A percentile compares a stretch with the other conserved stretches of the same genome.
Evolutionary conservation across 2,797 vertebrate species (phyloP).

Genomic region (Perodicticus potto): DNA sequence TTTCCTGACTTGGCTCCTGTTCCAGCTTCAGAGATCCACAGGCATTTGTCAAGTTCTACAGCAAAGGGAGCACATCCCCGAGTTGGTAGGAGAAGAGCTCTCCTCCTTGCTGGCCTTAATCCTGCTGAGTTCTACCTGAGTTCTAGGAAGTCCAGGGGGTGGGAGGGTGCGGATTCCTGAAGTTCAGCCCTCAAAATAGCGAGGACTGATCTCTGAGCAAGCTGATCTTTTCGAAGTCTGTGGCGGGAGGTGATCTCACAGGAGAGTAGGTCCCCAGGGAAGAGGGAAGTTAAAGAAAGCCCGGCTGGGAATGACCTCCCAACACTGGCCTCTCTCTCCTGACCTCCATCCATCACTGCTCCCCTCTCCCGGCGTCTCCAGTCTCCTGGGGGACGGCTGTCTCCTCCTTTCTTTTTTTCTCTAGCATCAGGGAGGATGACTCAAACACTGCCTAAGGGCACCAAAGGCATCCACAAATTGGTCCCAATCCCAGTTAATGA

Average conservation of each 20-base stretch:
- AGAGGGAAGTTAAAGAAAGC: slow-evolving; percentile 78
- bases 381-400: slow-evolving; percentile 78
- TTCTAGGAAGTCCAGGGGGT: neutral
- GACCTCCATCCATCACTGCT: slow-evolving; percentile 81
- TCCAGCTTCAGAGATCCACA: neutral
- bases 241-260: slow-evolving; percentile 67
- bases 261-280: slow-evolving; percentile 64
- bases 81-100: neutral
- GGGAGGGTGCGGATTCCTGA: slow-evolving; percentile 14
- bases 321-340: slow-evolving; percentile 68
- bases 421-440: slow-evolving; percentile 77
- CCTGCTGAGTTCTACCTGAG: neutral
- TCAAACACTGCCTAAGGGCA: slow-evolving; percentile 76
- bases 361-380: slow-evolving; percentile 68
- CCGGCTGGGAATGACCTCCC: slow-evolving; percentile 75
- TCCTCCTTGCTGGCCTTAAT: neutral
- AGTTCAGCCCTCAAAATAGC: slow-evolving; percentile 19
- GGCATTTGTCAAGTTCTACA: neutral
- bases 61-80: neutral
- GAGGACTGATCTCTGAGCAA: neutral
- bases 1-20: neutral
- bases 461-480: slow-evolving; percentile 81
- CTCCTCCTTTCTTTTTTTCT: slow-evolving; percentile 80
- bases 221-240: slow-evolving; percentile 72
- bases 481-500: slow-evolving; percentile 81